Evolutionary conservation across 2,113 vertebrate genomes (phyloP).

Genomic region (Sterna hirundo): DNA sequence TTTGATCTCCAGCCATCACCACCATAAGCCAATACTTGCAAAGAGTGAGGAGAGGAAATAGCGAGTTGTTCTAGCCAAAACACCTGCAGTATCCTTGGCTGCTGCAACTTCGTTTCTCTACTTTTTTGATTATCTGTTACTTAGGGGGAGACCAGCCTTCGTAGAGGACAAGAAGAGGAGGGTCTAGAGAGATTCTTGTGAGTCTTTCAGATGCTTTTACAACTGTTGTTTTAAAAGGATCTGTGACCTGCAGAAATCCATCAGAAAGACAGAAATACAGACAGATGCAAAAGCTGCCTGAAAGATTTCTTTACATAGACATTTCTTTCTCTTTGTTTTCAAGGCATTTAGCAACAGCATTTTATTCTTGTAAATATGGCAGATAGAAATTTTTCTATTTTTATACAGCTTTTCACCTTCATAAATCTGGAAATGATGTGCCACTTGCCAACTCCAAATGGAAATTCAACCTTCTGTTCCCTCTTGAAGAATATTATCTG

Average conservation of each 20-base stretch:
- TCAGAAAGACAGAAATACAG: neutral
- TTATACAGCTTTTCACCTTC: neutral
- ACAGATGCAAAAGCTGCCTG: neutral
- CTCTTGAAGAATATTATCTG: neutral
- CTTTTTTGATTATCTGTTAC: neutral
- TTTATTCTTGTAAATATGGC: neutral
- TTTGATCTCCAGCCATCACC: neutral
- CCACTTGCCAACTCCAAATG: neutral
- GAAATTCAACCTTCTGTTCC: neutral
- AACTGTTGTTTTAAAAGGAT: neutral
- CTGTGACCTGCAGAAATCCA: neutral
- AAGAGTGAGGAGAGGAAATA: neutral
- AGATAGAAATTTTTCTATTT: neutral
- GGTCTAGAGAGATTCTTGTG: neutral
- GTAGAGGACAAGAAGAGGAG: neutral
- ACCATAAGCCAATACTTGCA: neutral
- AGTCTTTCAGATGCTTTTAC: neutral
- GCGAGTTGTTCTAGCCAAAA: neutral
- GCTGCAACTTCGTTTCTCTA: neutral
- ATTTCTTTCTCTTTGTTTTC: neutral
- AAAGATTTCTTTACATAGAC: neutral
- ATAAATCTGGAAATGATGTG: neutral
- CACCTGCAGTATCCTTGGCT: neutral
- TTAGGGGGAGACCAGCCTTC: neutral
- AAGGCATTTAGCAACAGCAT: neutral